These are phyloP conservation scores for Mormyrus proboscirostris DNA, from an alignment of 2,797 vertebrate genomes.

Conservation along the genomic window DNA sequence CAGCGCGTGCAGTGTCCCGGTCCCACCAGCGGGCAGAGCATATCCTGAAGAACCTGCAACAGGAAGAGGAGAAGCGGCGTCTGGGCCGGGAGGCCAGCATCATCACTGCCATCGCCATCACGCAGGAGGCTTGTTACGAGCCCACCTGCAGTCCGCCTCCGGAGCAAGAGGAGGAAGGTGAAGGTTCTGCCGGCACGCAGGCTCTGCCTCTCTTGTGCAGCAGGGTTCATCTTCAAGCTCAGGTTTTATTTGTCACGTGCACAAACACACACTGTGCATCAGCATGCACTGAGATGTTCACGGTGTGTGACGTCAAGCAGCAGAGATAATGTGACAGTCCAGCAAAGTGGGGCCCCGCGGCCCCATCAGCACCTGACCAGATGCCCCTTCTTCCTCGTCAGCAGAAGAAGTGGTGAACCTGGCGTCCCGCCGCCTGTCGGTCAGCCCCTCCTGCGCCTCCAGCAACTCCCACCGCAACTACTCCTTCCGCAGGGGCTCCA, in stretches of 20 bases:
- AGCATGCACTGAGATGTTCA: not conserved
- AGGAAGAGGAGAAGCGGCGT: constrained; percentile 93
- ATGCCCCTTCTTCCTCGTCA: constrained; percentile 60
- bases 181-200: not conserved
- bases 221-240: not conserved
- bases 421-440: constrained; percentile 90
- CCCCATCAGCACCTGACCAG: constrained; percentile 29
- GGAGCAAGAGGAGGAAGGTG: constrained; percentile 98
- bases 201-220: not conserved
- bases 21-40: constrained; percentile 97
- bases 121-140: constrained; percentile 94
- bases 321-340: not conserved
- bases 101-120: constrained; percentile 93
- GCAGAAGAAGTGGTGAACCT: constrained; percentile 98
- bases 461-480: constrained; percentile 97
- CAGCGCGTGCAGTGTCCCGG: constrained; percentile 90
- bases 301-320: not conserved
- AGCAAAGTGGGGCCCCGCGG: not conserved
- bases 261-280: not conserved
- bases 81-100: constrained; percentile 94
- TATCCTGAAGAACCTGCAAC: constrained; percentile 96
- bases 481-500: constrained; percentile 89
- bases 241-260: not conserved
- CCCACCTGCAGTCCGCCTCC: constrained; percentile 89
- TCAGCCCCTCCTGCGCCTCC: constrained; percentile 94